Base-by-base conservation (phyloP, 2,888 invertebrate genomes). In the Tanypteryx hageni region DNA sequence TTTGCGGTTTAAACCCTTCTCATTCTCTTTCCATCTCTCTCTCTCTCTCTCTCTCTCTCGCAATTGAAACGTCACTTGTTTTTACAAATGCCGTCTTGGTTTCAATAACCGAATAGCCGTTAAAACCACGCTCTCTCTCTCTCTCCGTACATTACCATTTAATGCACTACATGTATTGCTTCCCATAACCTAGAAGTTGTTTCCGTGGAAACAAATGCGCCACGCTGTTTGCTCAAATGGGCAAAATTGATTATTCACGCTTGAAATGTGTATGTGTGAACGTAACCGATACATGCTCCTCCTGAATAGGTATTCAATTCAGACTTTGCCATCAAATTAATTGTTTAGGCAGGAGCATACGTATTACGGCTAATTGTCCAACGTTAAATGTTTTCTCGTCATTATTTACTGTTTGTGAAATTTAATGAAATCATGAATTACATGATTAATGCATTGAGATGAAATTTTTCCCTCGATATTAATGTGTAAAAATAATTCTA, bases 61-160 rank as follows among this genome's bases (percentile, higher is more conserved):
- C 76, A 22, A 76, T 27, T 76, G 76, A 76, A 27, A 27, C 76
- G 9, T 27, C 27, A 11, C 76, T 76, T 27, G 76, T 76, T 76
- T 76, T 76, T 76, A 76, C 76, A 76, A 76, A 76, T 13, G 76
- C 27, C 76, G 76, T 27, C 76, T 76, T 76, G 76, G 76, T 76
- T 27, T 76, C 76, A 27, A 76, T 76, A 76, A 27, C 76, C 22
- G 76, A 76, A 76, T 76, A 76, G 27, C 76, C 22, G 22, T 76
- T 76, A 76, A 27, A 27, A 27, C 27, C 76, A 13, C 0, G 27
- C 76, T 22, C 44, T 44, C 44, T 44, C 44, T 44, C 44, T 76
- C 76, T 13, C 76, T 76, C 27, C 76, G 76, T 27, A 27, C 22
- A 27, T 27, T 76, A 27, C 27, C 13, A 22, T 22, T 27, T 14